These are phyloP conservation scores for Oeneis ivallda DNA, from an alignment of 2,888 invertebrate species.

Conservation along the genomic window DNA sequence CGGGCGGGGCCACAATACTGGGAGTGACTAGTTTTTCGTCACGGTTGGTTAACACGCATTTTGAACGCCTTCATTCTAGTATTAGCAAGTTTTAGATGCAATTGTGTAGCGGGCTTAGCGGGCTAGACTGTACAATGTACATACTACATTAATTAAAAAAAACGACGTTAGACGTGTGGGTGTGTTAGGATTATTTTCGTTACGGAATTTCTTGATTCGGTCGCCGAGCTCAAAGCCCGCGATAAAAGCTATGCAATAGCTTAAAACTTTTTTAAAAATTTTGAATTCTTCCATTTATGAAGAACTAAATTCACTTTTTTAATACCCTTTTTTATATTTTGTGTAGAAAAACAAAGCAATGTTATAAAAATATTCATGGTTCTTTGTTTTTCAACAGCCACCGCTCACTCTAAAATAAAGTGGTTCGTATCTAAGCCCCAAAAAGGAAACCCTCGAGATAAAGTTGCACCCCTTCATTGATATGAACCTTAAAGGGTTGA, in stretches of 20 bases:
- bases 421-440: neutral
- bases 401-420: neutral
- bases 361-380: neutral
- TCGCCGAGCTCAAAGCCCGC: too few relatives aligned
- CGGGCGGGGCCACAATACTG: conserved; percentile 61
- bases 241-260: too few relatives aligned
- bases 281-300: too few relatives aligned
- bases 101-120: neutral
- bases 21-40: conserved; percentile 59
- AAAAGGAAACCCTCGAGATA: neutral
- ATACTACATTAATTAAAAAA: neutral
- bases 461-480: neutral
- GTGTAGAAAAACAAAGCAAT: neutral
- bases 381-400: neutral
- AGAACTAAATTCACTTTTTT: too few relatives aligned
- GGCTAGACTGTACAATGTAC: neutral
- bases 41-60: conserved; percentile 57
- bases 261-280: too few relatives aligned
- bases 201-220: too few relatives aligned
- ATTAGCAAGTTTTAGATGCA: neutral
- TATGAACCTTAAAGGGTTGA: neutral
- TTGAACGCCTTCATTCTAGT: conserved; percentile 2
- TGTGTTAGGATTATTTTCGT: too few relatives aligned
- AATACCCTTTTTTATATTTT: too few relatives aligned
- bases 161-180: too few relatives aligned